Base-by-base conservation (phyloP, 2,797 vertebrate species). In the Notolabrus celidotus region DNA sequence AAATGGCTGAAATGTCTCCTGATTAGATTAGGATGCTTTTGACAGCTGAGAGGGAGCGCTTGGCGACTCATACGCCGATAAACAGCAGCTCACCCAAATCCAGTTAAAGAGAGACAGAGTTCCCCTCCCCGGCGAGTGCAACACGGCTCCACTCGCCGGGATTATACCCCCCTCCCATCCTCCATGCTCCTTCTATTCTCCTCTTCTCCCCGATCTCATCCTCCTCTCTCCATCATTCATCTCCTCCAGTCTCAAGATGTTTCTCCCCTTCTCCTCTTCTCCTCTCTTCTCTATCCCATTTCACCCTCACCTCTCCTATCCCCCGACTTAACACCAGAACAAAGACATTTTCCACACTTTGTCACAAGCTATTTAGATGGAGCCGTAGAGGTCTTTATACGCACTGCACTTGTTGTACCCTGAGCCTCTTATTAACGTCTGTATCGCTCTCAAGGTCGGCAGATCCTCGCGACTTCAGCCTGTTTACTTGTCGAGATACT, bases 1-100 rank as follows among this genome's bases (percentile, higher is more conserved):
- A 70, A 90, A 84, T 73, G 84, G 90, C 85, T 86, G 85, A 83
- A 88, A 80, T 70, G 84, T 87, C 86, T 88, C 78, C 79, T 85
- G 92, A 93, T 92, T 91, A 92, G 93, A 94, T 94, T 91, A 91
- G 88, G 78, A 67, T 60, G 88, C 61, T 85, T 88, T 85, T 92
- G 90, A 92, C 92, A 88, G 92, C 87, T 86, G 83, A 89, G 88
- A 79, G 87, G 72, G 61, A 85, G 75, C 71, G 71, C 88, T 81
- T 57, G 85, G 82, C 84, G 78, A 88, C 84, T 88, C 82, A 68
- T 65, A 77, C 43, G 16, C 81, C 72, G 84, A 90, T 89, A 91
- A 91, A 92, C 90, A 90, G 86, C 86, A 71, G 88, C 88, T 92
- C 89, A 88, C 73, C 85, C 84, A 93, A 93, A 93, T 92, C 91